Base-by-base conservation (phyloP, 2,888 invertebrate species). In the Proisotoma minuta region DNA sequence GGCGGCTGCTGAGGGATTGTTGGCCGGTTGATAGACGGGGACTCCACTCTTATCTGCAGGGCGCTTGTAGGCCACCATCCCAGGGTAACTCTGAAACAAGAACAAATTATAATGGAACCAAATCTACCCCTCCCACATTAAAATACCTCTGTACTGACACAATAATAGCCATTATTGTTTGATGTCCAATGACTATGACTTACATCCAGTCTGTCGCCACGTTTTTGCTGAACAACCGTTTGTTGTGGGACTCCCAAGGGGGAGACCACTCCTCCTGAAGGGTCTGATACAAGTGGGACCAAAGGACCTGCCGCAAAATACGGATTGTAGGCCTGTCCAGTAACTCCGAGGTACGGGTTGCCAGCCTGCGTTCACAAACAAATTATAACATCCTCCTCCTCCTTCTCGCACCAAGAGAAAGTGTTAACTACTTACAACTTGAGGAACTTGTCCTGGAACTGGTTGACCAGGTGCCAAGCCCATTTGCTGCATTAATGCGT, bases 401-500 rank as follows among this genome's bases (percentile, higher is more conserved):
- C 34, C 58, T 50, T 43, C 56, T 47, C 57, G 57, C 48, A 34
- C 27, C 29, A 22, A 5, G 22, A 63, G 61, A 63, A 70, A 60
- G 65, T 58, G 39, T 23, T 10, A 40, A 34, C 57, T 23, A 85
- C 92, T 88, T 82, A 93, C 93, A 87, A 93, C 91, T 62, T 78
- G 75, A 79, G 90, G 91, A 79, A 93, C 89, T 84, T 93, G 93
- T 80, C 92, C 91, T 80, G 92, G 90, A 77, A 93, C 86, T 69
- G 87, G 84, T 82, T 93, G 93, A 79, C 92, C 91, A 74, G 92
- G 91, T 78, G 90, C 85, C 76, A 92, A 85, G 27, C 77, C 91
- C 91, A 92, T 94, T 91, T 82, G 94, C 84, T 93, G 92, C 89
- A 94, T 91, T 77, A 94, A 84, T 76, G 93, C 94, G 84, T 97